Conservation (phyloP, 2,888 invertebrate species). For the Agonum fuliginosum region DNA sequence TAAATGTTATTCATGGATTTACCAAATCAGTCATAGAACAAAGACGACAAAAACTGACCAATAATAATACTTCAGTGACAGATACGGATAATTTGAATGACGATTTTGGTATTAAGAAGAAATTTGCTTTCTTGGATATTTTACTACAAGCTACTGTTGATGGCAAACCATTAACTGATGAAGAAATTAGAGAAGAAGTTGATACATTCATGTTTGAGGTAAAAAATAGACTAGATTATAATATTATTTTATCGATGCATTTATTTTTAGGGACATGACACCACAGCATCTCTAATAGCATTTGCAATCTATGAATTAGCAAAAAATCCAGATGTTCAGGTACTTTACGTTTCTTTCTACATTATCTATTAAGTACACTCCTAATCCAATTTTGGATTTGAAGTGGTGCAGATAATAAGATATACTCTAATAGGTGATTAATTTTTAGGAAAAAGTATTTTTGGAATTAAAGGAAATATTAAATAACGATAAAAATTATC, state of each 20-base stretch:
- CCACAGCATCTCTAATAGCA: constrained; percentile 74
- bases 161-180: constrained; percentile 75
- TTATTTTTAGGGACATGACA: constrained; percentile 74
- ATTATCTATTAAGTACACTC: too few relatives aligned
- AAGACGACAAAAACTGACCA: constrained; percentile 68
- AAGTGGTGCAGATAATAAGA: too few relatives aligned
- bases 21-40: constrained; percentile 76
- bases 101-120: constrained; percentile 75
- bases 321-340: constrained; percentile 72
- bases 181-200: constrained; percentile 80
- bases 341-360: not conserved
- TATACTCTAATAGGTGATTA: too few relatives aligned
- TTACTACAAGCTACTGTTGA: constrained; percentile 78
- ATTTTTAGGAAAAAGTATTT: constrained; percentile 68
- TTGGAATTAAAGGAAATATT: constrained; percentile 72
- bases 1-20: constrained; percentile 73
- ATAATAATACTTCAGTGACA: too few relatives aligned
- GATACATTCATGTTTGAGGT: constrained; percentile 73
- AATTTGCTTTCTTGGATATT: constrained; percentile 81
- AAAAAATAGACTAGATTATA: too few relatives aligned
- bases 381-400: too few relatives aligned
- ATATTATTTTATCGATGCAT: too few relatives aligned
- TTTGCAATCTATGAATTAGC: constrained; percentile 75
- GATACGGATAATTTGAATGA: constrained; percentile 26
- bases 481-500: constrained; percentile 68